Evolutionary conservation across 2,888 invertebrate species (phyloP).

Genomic region (Girardia tigrina): DNA sequence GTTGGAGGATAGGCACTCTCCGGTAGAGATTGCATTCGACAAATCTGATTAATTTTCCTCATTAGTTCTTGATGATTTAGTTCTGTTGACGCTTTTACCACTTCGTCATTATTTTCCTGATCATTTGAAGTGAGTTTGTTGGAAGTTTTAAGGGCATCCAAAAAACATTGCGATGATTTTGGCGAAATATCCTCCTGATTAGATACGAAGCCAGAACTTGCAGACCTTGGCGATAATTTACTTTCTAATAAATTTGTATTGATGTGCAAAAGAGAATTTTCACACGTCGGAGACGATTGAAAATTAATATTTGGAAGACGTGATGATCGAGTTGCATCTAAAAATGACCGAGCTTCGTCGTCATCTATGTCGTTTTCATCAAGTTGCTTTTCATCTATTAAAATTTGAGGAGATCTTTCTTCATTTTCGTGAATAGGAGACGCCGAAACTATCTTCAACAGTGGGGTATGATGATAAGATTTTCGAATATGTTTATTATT

Average conservation of each 20-base stretch:
- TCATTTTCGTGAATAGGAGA: conserved; percentile 8
- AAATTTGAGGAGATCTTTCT: background rate
- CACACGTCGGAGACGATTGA: background rate
- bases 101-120: background rate
- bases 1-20: background rate
- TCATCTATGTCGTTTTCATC: background rate
- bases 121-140: background rate
- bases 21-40: conserved; percentile 14
- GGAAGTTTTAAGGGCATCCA: background rate
- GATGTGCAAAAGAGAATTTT: conserved; percentile 2
- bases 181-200: conserved; percentile 27
- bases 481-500: background rate
- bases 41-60: conserved; percentile 20
- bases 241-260: conserved; percentile 23
- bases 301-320: conserved; percentile 10
- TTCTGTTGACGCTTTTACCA: background rate
- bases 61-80: background rate
- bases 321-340: background rate
- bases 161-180: background rate
- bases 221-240: conserved; percentile 5
- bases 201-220: conserved; percentile 24
- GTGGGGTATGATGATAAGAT: background rate
- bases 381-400: background rate
- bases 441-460: background rate
- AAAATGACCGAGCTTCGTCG: background rate